Conservation (phyloP, 30 jellyfish, hydroid and myxozoan genomes). For the Haliclystus octoradiatus region DNA sequence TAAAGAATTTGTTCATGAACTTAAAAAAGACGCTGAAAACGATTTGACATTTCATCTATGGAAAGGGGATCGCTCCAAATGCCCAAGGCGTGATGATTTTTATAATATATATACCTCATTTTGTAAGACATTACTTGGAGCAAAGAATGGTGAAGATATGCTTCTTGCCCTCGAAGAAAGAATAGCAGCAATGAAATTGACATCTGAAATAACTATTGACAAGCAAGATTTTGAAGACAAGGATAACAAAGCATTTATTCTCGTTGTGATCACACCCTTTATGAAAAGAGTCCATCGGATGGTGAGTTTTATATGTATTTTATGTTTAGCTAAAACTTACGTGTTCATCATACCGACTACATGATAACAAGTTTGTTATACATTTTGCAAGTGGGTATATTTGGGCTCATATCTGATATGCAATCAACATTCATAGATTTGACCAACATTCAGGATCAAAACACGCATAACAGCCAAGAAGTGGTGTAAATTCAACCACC, state of each 20-base stretch:
- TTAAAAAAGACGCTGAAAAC: not conserved
- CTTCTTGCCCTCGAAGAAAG: not conserved
- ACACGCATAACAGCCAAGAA: too few species aligned
- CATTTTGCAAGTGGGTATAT: too few species aligned
- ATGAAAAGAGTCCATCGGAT: slow-evolving; percentile 1
- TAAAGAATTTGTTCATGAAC: not conserved
- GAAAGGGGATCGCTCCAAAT: slow-evolving; percentile 2
- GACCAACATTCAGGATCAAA: too few species aligned
- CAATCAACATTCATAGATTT: too few species aligned
- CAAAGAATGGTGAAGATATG: slow-evolving; percentile 5
- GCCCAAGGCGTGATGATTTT: slow-evolving; percentile 14
- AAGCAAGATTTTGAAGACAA: not conserved
- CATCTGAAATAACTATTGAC: not conserved
- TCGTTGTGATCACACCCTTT: not conserved
- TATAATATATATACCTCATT: not conserved
- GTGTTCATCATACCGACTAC: too few species aligned
- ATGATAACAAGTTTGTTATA: too few species aligned
- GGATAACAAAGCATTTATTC: not conserved
- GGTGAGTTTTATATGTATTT: not conserved
- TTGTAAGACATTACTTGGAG: slow-evolving; percentile 2
- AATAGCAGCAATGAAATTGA: not conserved
- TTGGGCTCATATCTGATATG: too few species aligned
- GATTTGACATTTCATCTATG: not conserved
- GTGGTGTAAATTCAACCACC: too few species aligned
- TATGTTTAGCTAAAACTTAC: not conserved